Evolutionary conservation across 92 coral and sea anemone species (phyloP), one percentile per base, ranked within the genome.

Genomic region (Epizoanthus scotinus): DNA sequence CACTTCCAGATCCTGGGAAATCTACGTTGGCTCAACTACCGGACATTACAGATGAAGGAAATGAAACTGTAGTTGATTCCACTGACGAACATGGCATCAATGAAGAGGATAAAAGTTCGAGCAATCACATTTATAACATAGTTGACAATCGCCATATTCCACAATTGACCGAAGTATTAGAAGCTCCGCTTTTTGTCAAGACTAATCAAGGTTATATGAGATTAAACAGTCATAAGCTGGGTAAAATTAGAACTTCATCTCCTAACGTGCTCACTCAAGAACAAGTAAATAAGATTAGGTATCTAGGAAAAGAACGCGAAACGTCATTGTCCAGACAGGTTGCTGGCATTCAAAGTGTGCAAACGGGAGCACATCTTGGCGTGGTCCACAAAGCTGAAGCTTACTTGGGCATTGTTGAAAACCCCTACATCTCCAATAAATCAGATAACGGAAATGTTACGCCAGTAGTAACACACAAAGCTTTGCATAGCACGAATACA

Each of bases 271-370:
- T 74, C n/a, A 74, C 34, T 29, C 29, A 36, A 28, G 53, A 57
- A 25, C 63, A 54, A 50, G 9, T 74, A 20, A 29, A 74, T 25
- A 0, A 58, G 4, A 74, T 57, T 34, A 65, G 55, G 8, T 74
- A 74, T 20, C 44, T 74, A 56, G 80, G 80, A 57, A 20, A 52
- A 58, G 27, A n/a, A 4, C 20, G n/a, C 13, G 44, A 56, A 74
- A 0, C 61, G 8, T 28, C 79, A 13, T 21, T 13, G 2, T 55
- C 52, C 19, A 44, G 47, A 42, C 52, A 38, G 22, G 24, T 38
- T 20, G 8, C n/a, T 20, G 12, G 7, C 36, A 52, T n/a, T 10
- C 54, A 36, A 2, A 28, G 42, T 34, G 12, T 0, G 6, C 34
- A 74, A 53, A 17, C 10, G 4, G 24, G 3, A 0, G 20, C 31